These are phyloP conservation scores for Oopsacas minuta DNA, from an alignment of 37 sponge, comb jelly and placozoan species.

Conservation along the genomic window DNA sequence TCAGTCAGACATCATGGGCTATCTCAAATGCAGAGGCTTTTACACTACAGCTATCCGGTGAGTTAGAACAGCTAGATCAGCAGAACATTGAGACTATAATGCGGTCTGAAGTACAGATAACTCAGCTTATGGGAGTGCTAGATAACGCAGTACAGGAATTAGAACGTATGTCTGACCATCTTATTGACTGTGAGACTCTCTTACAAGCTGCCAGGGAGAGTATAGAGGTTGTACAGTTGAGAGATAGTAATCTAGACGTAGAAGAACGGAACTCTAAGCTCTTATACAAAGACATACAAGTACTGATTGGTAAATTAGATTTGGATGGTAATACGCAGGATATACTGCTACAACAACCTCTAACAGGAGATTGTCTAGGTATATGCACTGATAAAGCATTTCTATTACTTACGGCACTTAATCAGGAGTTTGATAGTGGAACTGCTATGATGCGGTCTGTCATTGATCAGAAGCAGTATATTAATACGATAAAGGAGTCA, in stretches of 20 bases:
- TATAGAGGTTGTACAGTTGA: background rate
- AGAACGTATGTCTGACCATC: background rate
- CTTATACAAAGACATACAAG: background rate
- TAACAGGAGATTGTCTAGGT: background rate
- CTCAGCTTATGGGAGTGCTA: slow-evolving; percentile 36
- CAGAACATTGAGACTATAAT: slow-evolving; percentile 64
- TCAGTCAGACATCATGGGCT: slow-evolving; percentile 36
- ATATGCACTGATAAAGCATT: background rate
- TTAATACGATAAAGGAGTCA: background rate
- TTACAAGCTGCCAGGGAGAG: background rate
- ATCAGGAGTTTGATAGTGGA: background rate
- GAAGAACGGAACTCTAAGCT: slow-evolving; percentile 13
- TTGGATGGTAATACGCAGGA: background rate
- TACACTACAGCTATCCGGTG: slow-evolving; percentile 67
- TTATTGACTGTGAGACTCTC: background rate
- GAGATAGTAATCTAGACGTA: background rate
- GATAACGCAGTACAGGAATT: slow-evolving; percentile 51
- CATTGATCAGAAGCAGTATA: background rate
- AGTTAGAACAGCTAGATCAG: slow-evolving; percentile 52
- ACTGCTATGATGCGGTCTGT: slow-evolving; percentile 16
- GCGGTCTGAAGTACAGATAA: slow-evolving; percentile 62
- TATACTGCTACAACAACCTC: background rate
- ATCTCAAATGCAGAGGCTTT: slow-evolving; percentile 65
- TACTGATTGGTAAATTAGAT: background rate
- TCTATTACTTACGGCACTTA: background rate